Base-by-base conservation (phyloP, 1,140 invertebrate genomes). In the Atta texana region DNA sequence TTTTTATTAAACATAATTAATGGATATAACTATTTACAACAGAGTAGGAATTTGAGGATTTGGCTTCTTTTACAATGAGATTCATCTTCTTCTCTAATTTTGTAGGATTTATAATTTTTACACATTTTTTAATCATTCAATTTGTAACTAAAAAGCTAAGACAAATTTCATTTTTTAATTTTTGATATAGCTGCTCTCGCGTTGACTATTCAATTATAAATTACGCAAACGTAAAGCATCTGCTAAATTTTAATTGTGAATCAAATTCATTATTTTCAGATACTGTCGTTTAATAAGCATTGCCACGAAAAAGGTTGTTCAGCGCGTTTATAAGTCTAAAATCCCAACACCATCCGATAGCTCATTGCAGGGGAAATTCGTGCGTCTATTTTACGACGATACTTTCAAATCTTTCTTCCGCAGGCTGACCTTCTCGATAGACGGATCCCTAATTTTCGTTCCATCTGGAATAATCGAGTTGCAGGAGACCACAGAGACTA, bases 391-490 rank as follows among this genome's bases (percentile, higher is more conserved):
- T 94, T 97, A 99, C 92, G 99, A 99, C 94, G 99, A 99, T 93
- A 99, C 98, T 0, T 96, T 99, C 66, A 98, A 98, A 93, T 98
- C 98, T 2, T 99, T 98, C 94, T 99, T 98, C 92, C 96, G 99
- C 69, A 96, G 99, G 69, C 93, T 99, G 3, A 96, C 97, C 31
- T 99, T 99, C 92, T 98, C 98, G 63, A 98, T 98, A 12, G 98
- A 99, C 95, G 99, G 99, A 10, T 96, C 97, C 92, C 95, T 99
- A 44, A 95, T 99, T 14, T 96, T 99, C 28, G 97, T 98, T 1
- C 99, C 99, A 0, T 97, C 97, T 6, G 98, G 98, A 1, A 96
- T 97, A 75, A 96, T 98, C 14, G 97, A 97, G 87, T 95, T 96
- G 31, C 96, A 97, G 91, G 95, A 96, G 85, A 95, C 96, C 5